These are phyloP conservation scores for Leptobrachium ailaonicum DNA, from an alignment of 2,113 vertebrate species.

Conservation along the genomic window DNA sequence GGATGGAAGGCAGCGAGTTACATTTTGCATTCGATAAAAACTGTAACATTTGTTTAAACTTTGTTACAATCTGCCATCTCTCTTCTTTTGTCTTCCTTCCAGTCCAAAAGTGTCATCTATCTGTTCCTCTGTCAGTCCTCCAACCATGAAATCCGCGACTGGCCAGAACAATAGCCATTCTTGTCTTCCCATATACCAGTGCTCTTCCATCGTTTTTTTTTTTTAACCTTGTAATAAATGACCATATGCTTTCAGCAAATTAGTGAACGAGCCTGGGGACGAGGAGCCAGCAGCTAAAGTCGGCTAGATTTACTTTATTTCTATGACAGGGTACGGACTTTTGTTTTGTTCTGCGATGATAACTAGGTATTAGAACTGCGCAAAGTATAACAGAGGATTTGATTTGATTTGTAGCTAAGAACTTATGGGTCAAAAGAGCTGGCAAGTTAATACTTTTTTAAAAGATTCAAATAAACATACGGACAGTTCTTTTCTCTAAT, in stretches of 20 bases:
- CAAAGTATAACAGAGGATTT: constrained; percentile 44
- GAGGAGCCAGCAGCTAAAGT: constrained; percentile 39
- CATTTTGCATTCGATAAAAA: not conserved
- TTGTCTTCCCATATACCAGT: not conserved
- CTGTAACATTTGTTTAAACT: not conserved
- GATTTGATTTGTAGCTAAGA: constrained; percentile 54
- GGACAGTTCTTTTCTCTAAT: not conserved
- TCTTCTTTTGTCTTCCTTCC: not conserved
- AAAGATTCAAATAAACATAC: constrained; percentile 38
- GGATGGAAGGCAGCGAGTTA: not conserved
- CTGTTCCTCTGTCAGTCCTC: not conserved
- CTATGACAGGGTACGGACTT: constrained; percentile 26
- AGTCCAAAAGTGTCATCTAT: constrained; percentile 19
- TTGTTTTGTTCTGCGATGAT: constrained; percentile 38
- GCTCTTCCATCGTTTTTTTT: not conserved
- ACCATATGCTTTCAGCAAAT: constrained; percentile 32
- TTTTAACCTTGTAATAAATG: constrained; percentile 28
- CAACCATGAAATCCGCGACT: constrained; percentile 11
- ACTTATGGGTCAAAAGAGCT: constrained; percentile 44
- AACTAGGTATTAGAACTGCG: constrained; percentile 49
- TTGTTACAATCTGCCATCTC: not conserved
- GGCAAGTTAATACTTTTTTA: constrained; percentile 14
- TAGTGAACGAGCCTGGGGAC: constrained; percentile 14
- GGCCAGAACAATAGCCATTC: constrained; percentile 35
- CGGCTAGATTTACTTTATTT: constrained; percentile 34